Base-by-base conservation (phyloP, 2,113 vertebrate genomes). In the Helogale parvula region DNA sequence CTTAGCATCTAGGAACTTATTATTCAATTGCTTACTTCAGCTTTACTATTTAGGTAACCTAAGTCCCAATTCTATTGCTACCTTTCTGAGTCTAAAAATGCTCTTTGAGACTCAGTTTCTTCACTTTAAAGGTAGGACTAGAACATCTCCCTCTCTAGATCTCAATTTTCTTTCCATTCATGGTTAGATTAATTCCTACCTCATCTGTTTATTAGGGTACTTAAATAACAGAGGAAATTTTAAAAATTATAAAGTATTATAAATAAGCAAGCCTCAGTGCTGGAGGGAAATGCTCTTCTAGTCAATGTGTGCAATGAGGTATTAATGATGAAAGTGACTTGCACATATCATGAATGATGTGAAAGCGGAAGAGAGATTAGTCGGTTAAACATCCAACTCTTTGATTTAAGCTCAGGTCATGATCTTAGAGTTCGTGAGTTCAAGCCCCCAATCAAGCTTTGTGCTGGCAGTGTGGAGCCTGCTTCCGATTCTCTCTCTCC, bases 101-200 rank as follows among this genome's bases (percentile, higher is more conserved):
- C 21, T 77, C 25, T 50, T 13, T n/a, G 11, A 88, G 45, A 94
- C 0, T 35, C 54, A 76, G 27, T 71, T 41, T 74, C 47, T 60
- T 92, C 2, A 90, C 38, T 11, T 38, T 33, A 23, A 41, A 85
- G 2, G 23, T 88, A 33, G 57, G 14, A 83, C n/a, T 19, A 0
- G n/a, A 68, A 41, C 12, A 79, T 5, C 16, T 57, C 68, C 60
- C 69, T 57, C 85, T 83, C 29, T 60, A 66, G 57, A 77, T 80
- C 35, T 60, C 45, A 87, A 65, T 80, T 92, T 96, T 82, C 38
- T 81, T 90, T 91, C n/a, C 41, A 66, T 88, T 93, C 81, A 76
- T 15, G 41, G 72, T 33, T 88, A 50, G 9, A 52, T 29, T n/a
- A 96, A 65, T 68, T 86, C 33, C 54, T 45, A 89, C 21, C 29